Base-by-base conservation (phyloP, 2,888 invertebrate genomes). In the Aromia moschata region DNA sequence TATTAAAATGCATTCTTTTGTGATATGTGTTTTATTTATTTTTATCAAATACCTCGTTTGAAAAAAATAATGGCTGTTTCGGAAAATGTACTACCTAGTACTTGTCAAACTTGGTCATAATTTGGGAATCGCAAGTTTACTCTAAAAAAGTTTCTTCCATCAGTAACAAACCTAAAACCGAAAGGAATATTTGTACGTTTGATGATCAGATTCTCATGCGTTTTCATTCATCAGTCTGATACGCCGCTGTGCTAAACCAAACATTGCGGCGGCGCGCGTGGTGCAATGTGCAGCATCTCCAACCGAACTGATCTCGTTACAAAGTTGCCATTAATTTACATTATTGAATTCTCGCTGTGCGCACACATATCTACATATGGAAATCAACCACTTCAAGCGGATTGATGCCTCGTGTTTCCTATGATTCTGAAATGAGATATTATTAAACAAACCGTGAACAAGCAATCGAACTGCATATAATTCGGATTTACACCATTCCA, bases 351-450 rank as follows among this genome's bases (percentile, higher is more conserved):
- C 60, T 69, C 64, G 60, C 55, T 58, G 41, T 65, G 60, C 58
- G 52, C 55, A 56, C 60, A 61, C 59, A 54, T 63, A 69, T 64
- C 69, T 66, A 58, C 65, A 65, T 66, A 70, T 71, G 68, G 63
- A 70, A 69, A 71, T 69, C 69, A 63, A 66, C 67, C 67, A 69
- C 71, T 71, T 70, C 63, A 70, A 69, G 69, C 67, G 68, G 62
- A 72, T 70, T 72, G 71, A 72, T 71, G 69, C 67, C 52, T 68
- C 70, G 62, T 67, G 68, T 69, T 71, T 67, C 64, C 68, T 69
- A 69, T 70, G 69, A 74, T 71, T 69, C 62, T 64, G 68, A 71
- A 70, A 72, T 69, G 68, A 65, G 70, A 70, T 69, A 69, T 70
- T 70, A 71, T 65, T 69, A 70, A 69, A 71, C 70, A 71, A 70